Percentiles rank a stretch among this genome's conserved stretches.
phyloP scores from a whole-genome alignment of 2,797 vertebrate species.

The Petrocephalus sullivani region DNA sequence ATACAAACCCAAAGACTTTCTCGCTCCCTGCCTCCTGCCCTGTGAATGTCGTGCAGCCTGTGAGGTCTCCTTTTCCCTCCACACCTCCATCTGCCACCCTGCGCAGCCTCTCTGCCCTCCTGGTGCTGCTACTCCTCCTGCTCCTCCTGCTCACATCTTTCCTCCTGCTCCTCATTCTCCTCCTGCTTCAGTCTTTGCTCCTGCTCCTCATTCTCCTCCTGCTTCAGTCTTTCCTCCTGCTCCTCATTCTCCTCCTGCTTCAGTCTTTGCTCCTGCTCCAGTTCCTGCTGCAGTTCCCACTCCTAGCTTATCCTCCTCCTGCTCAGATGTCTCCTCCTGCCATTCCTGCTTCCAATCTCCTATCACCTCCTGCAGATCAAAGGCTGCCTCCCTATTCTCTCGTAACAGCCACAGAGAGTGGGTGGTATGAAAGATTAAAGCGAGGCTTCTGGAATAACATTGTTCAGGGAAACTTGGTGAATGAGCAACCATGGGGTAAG shows the following conservation, averaged over 20 bases:
- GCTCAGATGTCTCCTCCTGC: neutral
- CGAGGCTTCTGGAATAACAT: neutral
- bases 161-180: neutral
- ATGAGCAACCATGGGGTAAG: neutral
- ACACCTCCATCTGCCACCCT: neutral
- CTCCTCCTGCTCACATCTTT: neutral
- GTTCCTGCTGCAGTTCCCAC: neutral
- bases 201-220: neutral
- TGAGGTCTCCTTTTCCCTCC: neutral
- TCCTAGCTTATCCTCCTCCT: neutral
- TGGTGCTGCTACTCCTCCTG: neutral
- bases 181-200: neutral
- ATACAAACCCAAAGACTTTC: neutral
- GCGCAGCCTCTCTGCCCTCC: neutral
- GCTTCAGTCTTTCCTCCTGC: neutral
- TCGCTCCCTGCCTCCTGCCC: neutral
- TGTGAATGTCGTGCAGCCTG: neutral
- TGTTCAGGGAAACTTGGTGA: neutral
- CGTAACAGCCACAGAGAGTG: neutral
- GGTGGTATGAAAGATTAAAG: neutral
- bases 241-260: neutral
- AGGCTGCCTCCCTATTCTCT: neutral
- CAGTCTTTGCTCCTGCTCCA: neutral
- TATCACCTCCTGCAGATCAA: neutral
- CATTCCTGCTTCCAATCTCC: neutral